Conservation (phyloP, 2,113 vertebrate genomes). For the Hippotragus niger region DNA sequence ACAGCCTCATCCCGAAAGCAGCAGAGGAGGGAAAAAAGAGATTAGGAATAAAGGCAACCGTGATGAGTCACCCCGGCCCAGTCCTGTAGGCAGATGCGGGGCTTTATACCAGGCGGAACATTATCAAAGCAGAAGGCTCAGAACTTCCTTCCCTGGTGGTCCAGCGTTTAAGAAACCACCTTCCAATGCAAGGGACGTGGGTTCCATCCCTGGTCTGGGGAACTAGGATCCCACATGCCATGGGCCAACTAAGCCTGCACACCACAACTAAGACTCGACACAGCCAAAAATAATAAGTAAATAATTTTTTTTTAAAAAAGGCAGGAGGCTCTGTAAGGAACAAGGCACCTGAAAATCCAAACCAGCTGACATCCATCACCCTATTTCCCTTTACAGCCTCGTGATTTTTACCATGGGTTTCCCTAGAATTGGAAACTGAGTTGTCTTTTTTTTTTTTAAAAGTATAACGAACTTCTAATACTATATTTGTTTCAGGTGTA, state of each 20-base stretch:
- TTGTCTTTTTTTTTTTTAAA: not conserved
- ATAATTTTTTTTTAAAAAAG: not conserved
- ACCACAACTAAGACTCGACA: not conserved
- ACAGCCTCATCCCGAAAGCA: slow-evolving; percentile 48
- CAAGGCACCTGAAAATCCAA: not conserved
- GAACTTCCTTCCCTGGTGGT: not conserved
- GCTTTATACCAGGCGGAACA: not conserved
- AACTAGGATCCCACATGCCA: not conserved
- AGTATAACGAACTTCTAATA: not conserved
- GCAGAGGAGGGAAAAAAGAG: not conserved
- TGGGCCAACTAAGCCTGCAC: not conserved
- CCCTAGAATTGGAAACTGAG: not conserved
- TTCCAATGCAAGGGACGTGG: not conserved
- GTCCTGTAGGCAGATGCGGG: not conserved
- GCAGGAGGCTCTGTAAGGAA: not conserved
- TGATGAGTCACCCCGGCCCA: not conserved
- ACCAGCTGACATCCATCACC: not conserved
- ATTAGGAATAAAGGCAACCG: not conserved
- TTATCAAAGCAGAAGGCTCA: not conserved
- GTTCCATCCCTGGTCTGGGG: not conserved
- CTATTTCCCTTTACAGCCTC: not conserved
- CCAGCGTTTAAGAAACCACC: not conserved
- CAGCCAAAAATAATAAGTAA: not conserved
- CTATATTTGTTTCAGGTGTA: not conserved
- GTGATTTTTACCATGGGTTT: not conserved